Percentiles rank a stretch among this genome's conserved stretches.
These are phyloP conservation scores for Pantala flavescens DNA, from an alignment of 1,140 invertebrate genomes.

Conservation along the genomic window DNA sequence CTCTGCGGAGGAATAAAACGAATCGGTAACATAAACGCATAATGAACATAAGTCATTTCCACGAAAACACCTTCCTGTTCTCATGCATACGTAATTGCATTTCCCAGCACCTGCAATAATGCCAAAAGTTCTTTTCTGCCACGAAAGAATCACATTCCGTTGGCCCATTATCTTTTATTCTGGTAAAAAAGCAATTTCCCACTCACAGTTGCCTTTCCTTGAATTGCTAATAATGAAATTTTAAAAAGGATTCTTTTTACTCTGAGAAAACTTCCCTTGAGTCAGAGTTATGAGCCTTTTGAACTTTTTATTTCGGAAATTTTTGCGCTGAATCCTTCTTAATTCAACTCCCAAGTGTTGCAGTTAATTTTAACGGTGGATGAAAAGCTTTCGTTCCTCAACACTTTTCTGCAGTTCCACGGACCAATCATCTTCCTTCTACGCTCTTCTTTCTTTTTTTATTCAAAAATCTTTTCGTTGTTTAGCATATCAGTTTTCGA, in stretches of 20 bases:
- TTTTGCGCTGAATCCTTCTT: background rate
- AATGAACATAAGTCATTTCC: too few relatives aligned
- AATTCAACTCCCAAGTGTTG: background rate
- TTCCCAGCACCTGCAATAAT: too few relatives aligned
- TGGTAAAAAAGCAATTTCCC: background rate
- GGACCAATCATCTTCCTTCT: too few relatives aligned
- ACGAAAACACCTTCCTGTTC: too few relatives aligned
- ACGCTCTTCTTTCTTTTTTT: too few relatives aligned
- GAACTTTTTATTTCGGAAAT: background rate
- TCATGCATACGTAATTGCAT: too few relatives aligned
- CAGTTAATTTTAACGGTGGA: slow-evolving; percentile 2
- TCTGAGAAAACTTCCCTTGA: background rate
- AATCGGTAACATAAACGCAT: too few relatives aligned
- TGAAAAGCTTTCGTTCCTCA: background rate
- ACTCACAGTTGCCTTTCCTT: background rate
- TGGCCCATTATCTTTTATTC: background rate
- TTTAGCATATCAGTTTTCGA: too few relatives aligned
- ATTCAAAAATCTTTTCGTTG: too few relatives aligned
- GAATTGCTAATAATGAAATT: background rate
- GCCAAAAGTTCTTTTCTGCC: too few relatives aligned
- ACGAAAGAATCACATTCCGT: too few relatives aligned
- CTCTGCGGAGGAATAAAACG: too few relatives aligned
- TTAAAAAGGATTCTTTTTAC: background rate
- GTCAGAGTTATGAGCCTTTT: slow-evolving; percentile 1
- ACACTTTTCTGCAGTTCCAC: background rate